Conservation (phyloP, 2,888 invertebrate species). For the Ormyrus pomaceus region DNA sequence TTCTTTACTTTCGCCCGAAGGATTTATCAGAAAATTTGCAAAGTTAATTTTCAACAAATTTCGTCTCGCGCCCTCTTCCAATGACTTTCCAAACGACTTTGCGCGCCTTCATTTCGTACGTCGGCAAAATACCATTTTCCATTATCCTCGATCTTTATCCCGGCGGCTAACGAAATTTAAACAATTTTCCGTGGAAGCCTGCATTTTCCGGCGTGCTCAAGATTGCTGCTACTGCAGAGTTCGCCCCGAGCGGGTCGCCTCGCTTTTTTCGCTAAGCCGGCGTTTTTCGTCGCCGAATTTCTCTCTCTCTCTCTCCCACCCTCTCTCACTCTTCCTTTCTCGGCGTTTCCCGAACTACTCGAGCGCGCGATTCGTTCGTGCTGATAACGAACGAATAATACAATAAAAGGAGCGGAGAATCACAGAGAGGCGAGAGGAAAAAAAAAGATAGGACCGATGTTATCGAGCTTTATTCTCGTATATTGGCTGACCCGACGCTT, state of each 20-base stretch:
- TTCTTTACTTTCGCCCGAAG: too few species aligned
- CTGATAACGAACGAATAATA: slow-evolving; percentile 55
- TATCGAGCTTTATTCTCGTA: slow-evolving; percentile 53
- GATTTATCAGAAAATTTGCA: too few species aligned
- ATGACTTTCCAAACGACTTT: too few species aligned
- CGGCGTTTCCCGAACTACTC: slow-evolving; percentile 21
- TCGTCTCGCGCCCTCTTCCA: too few species aligned
- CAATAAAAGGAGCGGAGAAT: slow-evolving; percentile 33
- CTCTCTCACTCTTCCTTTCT: slow-evolving; percentile 13
- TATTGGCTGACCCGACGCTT: slow-evolving; percentile 55
- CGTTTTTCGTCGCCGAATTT: slow-evolving; percentile 19
- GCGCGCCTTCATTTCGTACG: too few species aligned
- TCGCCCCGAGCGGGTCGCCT: too few species aligned
- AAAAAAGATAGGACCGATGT: slow-evolving; percentile 43
- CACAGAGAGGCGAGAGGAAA: slow-evolving; percentile 12
- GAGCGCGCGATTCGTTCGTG: slow-evolving; percentile 43
- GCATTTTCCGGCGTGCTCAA: slow-evolving; percentile 18
- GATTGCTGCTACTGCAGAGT: neutral
- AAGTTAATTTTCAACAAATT: too few species aligned
- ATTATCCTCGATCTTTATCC: neutral
- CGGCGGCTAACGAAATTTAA: slow-evolving; percentile 25
- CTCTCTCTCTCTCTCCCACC: slow-evolving; percentile 2
- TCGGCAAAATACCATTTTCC: too few species aligned
- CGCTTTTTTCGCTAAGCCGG: slow-evolving; percentile 30
- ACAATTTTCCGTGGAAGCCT: slow-evolving; percentile 26